Base-by-base conservation (phyloP, 2,888 invertebrate genomes). In the Ophion slaviceki region DNA sequence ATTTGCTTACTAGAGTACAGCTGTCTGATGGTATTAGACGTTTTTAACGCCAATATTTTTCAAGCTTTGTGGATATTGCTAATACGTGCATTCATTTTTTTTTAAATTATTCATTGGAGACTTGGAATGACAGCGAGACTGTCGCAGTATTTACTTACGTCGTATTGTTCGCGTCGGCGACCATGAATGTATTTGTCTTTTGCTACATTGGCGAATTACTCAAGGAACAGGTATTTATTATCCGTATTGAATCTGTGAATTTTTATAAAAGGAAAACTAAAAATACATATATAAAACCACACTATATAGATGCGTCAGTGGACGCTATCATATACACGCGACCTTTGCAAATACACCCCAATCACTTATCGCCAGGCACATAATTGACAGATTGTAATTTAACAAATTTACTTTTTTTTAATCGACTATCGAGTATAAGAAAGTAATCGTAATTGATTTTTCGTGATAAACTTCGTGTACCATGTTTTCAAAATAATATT, bases 1-100 rank as follows among this genome's bases (percentile, higher is more conserved):
- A 92, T 92, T 75, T 93, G 93, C 47, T 90, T 92, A n/a, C 83
- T 93, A 2, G 92, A 90, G 81, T 93, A 91, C 80, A 90, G 90
- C 81, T 88, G 90, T 61, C 88, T 93, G 24, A 91, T 87, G 90
- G 92, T 92, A 90, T 32, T 71, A 2, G 11, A 1, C 28, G 10
- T 45, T 47, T 7, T 70, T 53, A 47, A 11, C 36, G 17, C 14
- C 20, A 20, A 11, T 24, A 6, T 47, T 24, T 28, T 2, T 14
- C 20, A 67, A 40, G 5, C 8, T 3, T 6, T 4, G 14, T 71
- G 5, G 3, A n/a, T 59, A 11, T 1, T 10, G 32, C 8, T 59
- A 10, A 11, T 71, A 20, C 4, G 20, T 28, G 24, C 6, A 17
- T 28, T 17, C 8, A n/a, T 14, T 53, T 5, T 53, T 53, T 5